Evolutionary conservation across 2,113 vertebrate species (phyloP).

Genomic region (Lipotes vexillifer): DNA sequence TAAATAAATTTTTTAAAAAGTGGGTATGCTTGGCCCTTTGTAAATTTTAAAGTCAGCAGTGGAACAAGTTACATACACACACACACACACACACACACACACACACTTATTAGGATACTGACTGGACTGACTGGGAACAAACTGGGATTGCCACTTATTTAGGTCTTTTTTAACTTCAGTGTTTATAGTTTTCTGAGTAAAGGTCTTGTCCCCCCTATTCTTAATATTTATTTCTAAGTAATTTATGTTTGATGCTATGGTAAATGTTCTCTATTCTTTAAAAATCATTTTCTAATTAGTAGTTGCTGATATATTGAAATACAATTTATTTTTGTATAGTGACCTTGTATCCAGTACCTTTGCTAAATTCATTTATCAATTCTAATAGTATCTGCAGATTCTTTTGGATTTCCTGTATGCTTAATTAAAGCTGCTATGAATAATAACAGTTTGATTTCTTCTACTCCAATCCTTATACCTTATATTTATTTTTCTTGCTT

Average conservation of each 20-base stretch:
- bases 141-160: not conserved
- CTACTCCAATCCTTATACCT: not conserved
- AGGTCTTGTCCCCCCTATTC: not conserved
- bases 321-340: not conserved
- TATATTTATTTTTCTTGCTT: conserved; percentile 1
- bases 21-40: not conserved
- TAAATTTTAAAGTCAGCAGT: not conserved
- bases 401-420: not conserved
- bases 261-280: not conserved
- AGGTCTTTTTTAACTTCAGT: not conserved
- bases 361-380: not conserved
- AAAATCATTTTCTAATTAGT: not conserved
- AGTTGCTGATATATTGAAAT: not conserved
- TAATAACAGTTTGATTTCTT: not conserved
- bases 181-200: not conserved
- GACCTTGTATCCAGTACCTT: not conserved
- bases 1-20: not conserved
- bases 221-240: not conserved
- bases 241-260: not conserved
- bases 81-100: not conserved
- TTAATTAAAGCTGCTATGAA: not conserved
- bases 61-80: not conserved
- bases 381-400: conserved; percentile 3
- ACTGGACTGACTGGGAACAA: not conserved
- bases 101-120: not conserved